phyloP scores from a whole-genome alignment of 2,113 vertebrate species.

The Nothoprocta pentlandii region DNA sequence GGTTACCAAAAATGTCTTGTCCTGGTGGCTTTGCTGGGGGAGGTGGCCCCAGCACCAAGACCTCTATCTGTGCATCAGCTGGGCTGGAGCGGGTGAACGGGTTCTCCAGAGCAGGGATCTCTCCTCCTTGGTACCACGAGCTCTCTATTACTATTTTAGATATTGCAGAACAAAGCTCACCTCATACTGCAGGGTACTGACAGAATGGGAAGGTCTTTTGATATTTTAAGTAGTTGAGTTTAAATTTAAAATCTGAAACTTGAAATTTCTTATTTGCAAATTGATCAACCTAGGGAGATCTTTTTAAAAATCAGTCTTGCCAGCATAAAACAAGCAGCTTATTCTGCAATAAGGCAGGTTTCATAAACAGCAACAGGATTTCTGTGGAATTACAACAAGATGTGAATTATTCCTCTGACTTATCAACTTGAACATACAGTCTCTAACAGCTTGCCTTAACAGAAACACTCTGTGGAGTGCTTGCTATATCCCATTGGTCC shows the following conservation, averaged over 20 bases:
- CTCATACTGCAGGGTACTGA: neutral
- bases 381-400: neutral
- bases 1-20: neutral
- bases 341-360: neutral
- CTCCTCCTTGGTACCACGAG: neutral
- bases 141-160: neutral
- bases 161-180: neutral
- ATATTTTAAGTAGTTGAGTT: neutral
- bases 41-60: fast-evolving
- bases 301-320: neutral
- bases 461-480: neutral
- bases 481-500: neutral
- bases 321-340: neutral
- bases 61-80: too few relatives aligned
- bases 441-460: neutral
- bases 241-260: neutral
- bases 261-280: neutral
- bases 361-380: neutral
- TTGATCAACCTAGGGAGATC: neutral
- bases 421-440: neutral
- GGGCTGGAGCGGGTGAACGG: neutral
- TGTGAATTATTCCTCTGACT: neutral
- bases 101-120: neutral
- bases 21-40: neutral
- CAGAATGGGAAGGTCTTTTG: neutral